phyloP scores from a whole-genome alignment of 2,113 vertebrate species.

The Pseudopodoces humilis region DNA sequence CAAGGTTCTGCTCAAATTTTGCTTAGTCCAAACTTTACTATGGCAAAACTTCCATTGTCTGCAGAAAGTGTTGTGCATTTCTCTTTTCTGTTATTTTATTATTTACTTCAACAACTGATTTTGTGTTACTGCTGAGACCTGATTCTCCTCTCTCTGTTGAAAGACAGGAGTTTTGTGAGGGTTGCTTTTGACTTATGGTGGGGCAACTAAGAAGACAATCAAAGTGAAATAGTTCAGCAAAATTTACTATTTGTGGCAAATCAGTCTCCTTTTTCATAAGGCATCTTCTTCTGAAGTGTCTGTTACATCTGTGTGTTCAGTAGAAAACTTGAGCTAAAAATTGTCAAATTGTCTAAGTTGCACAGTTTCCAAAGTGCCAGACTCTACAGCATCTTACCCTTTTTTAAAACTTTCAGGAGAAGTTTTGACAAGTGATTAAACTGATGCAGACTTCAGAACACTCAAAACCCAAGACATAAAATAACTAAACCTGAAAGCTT shows the following conservation, averaged over 20 bases:
- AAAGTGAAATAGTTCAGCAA: background rate
- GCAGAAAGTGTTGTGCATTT: background rate
- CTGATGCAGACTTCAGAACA: background rate
- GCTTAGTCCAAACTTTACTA: background rate
- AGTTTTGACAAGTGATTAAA: slow-evolving; percentile 26
- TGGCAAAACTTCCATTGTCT: background rate
- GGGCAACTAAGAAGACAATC: background rate
- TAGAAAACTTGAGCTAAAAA: background rate
- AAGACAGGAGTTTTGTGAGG: background rate
- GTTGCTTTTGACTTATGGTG: background rate
- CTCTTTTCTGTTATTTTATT: background rate
- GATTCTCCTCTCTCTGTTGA: background rate
- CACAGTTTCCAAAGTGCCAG: background rate
- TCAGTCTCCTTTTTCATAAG: background rate
- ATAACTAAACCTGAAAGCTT: background rate
- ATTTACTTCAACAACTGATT: background rate
- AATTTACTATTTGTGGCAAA: background rate
- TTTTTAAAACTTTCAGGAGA: background rate
- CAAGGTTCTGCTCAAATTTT: background rate
- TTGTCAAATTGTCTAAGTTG: background rate
- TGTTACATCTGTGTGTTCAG: background rate
- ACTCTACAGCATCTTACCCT: background rate
- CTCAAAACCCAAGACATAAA: background rate
- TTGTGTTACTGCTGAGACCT: background rate
- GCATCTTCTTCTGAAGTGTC: background rate